phyloP scores from a whole-genome alignment of 2,888 invertebrate species.

The Nudaria mundana region DNA sequence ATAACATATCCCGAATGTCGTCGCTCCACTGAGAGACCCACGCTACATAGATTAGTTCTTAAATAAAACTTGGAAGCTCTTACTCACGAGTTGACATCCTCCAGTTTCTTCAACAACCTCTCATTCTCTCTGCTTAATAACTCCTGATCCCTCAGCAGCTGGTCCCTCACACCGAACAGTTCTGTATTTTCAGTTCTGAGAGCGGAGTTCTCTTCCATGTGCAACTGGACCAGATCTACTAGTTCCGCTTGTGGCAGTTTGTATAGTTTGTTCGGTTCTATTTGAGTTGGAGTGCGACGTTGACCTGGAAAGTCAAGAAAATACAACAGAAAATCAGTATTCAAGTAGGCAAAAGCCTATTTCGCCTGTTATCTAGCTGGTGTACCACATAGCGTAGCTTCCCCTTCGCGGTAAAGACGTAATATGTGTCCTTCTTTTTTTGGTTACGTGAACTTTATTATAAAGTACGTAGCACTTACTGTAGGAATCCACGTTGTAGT shows the following conservation, averaged over 20 bases:
- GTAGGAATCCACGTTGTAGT: slow-evolving; percentile 55
- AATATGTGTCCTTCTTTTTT: no score
- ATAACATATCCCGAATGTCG: no score
- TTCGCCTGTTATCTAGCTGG: no score
- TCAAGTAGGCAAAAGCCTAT: no score
- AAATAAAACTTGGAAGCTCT: not conserved
- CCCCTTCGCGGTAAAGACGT: no score
- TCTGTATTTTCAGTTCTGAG: slow-evolving; percentile 92
- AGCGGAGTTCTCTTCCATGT: slow-evolving; percentile 90
- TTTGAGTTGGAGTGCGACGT: slow-evolving; percentile 78
- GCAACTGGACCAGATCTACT: slow-evolving; percentile 91
- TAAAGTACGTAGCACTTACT: no score
- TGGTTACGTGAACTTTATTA: no score
- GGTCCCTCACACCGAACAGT: slow-evolving; percentile 88
- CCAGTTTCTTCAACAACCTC: slow-evolving; percentile 90
- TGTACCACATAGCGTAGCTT: no score
- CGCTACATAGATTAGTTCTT: not conserved
- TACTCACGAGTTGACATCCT: slow-evolving; percentile 92
- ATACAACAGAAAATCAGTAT: no score
- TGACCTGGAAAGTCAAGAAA: slow-evolving; percentile 48
- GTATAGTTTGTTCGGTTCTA: slow-evolving; percentile 87
- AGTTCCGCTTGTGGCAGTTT: slow-evolving; percentile 90
- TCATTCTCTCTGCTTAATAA: slow-evolving; percentile 95
- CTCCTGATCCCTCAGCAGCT: slow-evolving; percentile 93
- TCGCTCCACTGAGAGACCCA: not conserved